Evolutionary conservation across 2,888 invertebrate genomes (phyloP).

Genomic region (Matsumyia berberina): DNA sequence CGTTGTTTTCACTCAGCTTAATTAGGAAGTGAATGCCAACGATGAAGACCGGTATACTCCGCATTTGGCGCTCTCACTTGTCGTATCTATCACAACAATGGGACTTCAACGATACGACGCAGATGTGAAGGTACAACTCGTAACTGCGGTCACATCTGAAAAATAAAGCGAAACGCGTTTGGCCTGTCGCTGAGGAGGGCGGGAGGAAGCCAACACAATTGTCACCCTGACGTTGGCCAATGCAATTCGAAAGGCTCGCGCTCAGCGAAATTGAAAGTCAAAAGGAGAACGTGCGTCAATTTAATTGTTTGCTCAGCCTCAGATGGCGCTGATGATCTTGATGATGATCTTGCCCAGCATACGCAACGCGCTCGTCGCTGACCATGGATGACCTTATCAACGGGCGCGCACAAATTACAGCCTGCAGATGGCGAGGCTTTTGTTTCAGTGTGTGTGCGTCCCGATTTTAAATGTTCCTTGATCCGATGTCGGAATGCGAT

Average conservation of each 20-base stretch:
- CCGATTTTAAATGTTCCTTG: constrained; percentile 28
- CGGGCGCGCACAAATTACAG: constrained; percentile 47
- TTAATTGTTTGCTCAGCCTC: constrained; percentile 58
- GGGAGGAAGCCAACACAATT: constrained; percentile 12
- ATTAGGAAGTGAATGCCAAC: constrained; percentile 69
- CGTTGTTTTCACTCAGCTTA: constrained; percentile 36
- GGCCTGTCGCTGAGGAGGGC: not conserved
- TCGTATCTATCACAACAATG: constrained; percentile 52
- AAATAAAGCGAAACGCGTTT: constrained; percentile 16
- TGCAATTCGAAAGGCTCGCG: constrained; percentile 53
- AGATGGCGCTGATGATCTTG: constrained; percentile 39
- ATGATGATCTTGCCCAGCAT: constrained; percentile 46
- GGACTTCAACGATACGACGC: constrained; percentile 15
- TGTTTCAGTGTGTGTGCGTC: not conserved
- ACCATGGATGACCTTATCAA: constrained; percentile 71
- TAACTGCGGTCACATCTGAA: constrained; percentile 15
- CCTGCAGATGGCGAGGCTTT: constrained; percentile 54
- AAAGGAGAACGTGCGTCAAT: constrained; percentile 54
- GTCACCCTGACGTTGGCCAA: constrained; percentile 48
- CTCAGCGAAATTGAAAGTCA: constrained; percentile 51
- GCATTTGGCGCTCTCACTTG: constrained; percentile 34
- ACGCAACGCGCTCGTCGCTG: constrained; percentile 38
- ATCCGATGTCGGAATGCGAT: constrained; percentile 43
- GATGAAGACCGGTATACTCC: constrained; percentile 37
- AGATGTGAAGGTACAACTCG: constrained; percentile 44